phyloP scores from a whole-genome alignment of 2,888 invertebrate genomes.

The Caenorhabditis sp. region DNA sequence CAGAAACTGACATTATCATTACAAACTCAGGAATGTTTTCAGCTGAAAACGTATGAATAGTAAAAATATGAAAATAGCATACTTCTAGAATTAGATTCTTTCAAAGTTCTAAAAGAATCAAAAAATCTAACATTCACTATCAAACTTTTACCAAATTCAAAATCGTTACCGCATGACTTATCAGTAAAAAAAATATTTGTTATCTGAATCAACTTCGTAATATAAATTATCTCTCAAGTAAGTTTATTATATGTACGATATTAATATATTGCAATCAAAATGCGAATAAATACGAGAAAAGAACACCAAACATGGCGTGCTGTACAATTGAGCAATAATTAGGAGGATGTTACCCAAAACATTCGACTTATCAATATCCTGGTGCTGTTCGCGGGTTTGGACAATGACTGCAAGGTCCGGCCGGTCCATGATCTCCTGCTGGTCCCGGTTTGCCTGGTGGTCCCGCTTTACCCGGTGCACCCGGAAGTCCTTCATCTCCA shows the following conservation, averaged over 20 bases:
- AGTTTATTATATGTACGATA: slow-evolving; percentile 1
- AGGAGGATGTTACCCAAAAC: neutral
- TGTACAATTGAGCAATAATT: neutral
- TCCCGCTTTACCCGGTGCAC: slow-evolving; percentile 50
- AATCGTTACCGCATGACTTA: no score
- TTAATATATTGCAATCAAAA: neutral
- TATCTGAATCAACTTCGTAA: no score
- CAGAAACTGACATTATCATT: no score
- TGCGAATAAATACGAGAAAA: neutral
- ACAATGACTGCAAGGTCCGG: slow-evolving; percentile 57
- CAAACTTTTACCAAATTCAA: no score
- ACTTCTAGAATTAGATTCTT: no score
- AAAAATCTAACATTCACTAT: no score
- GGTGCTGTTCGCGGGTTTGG: slow-evolving; percentile 59
- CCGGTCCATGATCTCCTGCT: slow-evolving; percentile 46
- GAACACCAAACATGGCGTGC: neutral
- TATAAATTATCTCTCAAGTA: neutral
- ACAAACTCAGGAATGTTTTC: no score
- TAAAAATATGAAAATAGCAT: no score
- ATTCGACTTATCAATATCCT: slow-evolving; percentile 54
- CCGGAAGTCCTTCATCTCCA: slow-evolving; percentile 53
- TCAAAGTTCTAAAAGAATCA: no score
- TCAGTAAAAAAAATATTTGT: no score
- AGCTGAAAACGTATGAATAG: no score
- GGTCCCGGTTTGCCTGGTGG: slow-evolving; percentile 47